Percentiles rank a stretch among this genome's conserved stretches.
These are phyloP conservation scores for Enteromius argenteus DNA, from an alignment of 2,797 vertebrate genomes.

Conservation along the genomic window DNA sequence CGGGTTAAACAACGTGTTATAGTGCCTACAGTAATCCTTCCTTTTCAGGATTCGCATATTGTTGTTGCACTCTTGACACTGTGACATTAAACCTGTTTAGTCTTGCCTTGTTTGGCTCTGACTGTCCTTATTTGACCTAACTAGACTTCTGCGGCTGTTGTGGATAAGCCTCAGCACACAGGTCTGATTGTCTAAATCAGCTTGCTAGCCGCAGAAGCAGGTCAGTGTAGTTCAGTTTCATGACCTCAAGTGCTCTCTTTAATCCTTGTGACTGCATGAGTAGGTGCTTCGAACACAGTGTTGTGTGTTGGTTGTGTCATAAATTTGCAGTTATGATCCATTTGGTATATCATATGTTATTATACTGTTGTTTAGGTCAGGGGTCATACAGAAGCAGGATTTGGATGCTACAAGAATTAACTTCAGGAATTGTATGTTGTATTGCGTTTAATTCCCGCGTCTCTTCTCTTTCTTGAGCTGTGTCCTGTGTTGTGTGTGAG, in stretches of 20 bases:
- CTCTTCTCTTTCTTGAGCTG: conserved; percentile 14
- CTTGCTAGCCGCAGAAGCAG: conserved; percentile 14
- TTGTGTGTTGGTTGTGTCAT: not conserved
- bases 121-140: not conserved
- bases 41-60: conserved; percentile 4
- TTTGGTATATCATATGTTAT: not conserved
- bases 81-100: conserved; percentile 11
- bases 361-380: not conserved
- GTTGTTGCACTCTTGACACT: not conserved
- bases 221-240: conserved; percentile 12
- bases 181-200: conserved; percentile 35
- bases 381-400: not conserved
- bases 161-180: conserved; percentile 24
- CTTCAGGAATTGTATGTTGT: not conserved
- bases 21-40: not conserved
- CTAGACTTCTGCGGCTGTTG: not conserved
- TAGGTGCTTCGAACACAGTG: not conserved
- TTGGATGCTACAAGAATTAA: not conserved
- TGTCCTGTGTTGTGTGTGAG: conserved; percentile 14
- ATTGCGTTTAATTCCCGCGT: not conserved
- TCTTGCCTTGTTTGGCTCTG: not conserved
- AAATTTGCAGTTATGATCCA: not conserved
- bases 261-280: conserved; percentile 4
- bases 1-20: not conserved
- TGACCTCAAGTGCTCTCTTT: conserved; percentile 21